Base-by-base conservation (phyloP, 2,797 vertebrate species). In the Mormyrus proboscirostris region DNA sequence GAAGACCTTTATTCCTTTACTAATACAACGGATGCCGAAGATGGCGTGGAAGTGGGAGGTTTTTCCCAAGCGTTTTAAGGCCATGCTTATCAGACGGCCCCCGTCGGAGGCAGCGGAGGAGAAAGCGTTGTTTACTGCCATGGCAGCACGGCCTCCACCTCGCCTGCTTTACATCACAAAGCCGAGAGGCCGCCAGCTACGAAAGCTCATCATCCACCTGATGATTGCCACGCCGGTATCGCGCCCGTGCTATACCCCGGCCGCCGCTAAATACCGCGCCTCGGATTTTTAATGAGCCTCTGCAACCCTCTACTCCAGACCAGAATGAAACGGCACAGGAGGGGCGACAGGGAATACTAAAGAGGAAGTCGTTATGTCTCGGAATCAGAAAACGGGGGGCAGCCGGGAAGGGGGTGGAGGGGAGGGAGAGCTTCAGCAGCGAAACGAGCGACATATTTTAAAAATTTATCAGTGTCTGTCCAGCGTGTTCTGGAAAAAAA, bases 141-240 rank as follows among this genome's bases (percentile, higher is more conserved):
- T 16, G 86, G 4, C 25, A 10, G 29, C n/a, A 5, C 47, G 50
- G 53, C n/a, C 73, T 55, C 47, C 65, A 55, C 33, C 41, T 41
- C 83, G 62, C 82, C 88, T 87, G 22, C 85, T 83, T 89, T 89
- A 49, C 84, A 89, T 89, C 25, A 89, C 65, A 90, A 89, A 90
- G 84, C 38, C 4, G 55, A 2, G 47, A 38, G 51, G 19, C 55
- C 14, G 33, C 5, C 38, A 55, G 5, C 10, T 9, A 50, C n/a
- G n/a, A 79, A 19, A 88, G 86, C 47, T 88, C 65, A 57, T 86
- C 69, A 88, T 89, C 85, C 53, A 44, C 82, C 88, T 87, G 85
- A 87, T 89, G 85, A 79, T 83, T 82, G 57, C 69, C 25, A 22
- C 49, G 19, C 19, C 47, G 65, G 29, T 33, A 65, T 82, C 69